Conservation (phyloP, 2,113 vertebrate species). For the Pterophyllum scalare region DNA sequence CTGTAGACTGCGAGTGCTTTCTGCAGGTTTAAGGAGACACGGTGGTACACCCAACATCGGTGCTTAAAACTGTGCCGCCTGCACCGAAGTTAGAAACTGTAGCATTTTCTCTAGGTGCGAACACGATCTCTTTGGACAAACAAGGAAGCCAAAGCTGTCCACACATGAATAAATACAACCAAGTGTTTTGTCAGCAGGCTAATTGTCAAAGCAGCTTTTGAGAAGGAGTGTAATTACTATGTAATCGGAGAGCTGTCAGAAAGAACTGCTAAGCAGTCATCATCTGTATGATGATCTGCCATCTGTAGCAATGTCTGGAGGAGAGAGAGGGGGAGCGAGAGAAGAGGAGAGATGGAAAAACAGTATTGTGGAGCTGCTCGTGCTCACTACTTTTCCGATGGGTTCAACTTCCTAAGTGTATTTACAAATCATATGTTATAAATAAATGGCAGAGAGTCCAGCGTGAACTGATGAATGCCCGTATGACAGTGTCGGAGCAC, state of each 20-base stretch:
- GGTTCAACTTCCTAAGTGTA: conserved; percentile 17
- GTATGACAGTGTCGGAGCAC: conserved; percentile 2
- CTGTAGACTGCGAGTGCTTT: conserved; percentile 11
- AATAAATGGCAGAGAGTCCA: conserved; percentile 25
- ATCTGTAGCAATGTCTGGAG: conserved; percentile 68
- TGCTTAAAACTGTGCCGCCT: neutral
- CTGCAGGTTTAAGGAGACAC: conserved; percentile 9
- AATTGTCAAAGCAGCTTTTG: conserved; percentile 77
- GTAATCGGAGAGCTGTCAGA: conserved; percentile 76
- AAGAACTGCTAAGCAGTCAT: conserved; percentile 74
- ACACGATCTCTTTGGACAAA: conserved; percentile 46
- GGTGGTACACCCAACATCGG: neutral
- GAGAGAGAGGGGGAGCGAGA: conserved; percentile 2
- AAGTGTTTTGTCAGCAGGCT: conserved; percentile 75
- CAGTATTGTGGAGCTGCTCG: conserved; percentile 14
- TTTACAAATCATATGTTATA: conserved; percentile 44
- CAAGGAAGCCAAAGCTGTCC: conserved; percentile 50
- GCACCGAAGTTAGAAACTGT: conserved; percentile 21
- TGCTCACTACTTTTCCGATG: conserved; percentile 26
- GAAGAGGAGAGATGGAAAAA: conserved; percentile 20
- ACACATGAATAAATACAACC: conserved; percentile 64
- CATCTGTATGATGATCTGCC: conserved; percentile 76
- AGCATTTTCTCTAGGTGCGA: conserved; percentile 38
- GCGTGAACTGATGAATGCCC: conserved; percentile 20
- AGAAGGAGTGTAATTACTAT: conserved; percentile 74